phyloP scores from a whole-genome alignment of 2,113 vertebrate genomes.

The Paracanthobrama guichenoti region DNA sequence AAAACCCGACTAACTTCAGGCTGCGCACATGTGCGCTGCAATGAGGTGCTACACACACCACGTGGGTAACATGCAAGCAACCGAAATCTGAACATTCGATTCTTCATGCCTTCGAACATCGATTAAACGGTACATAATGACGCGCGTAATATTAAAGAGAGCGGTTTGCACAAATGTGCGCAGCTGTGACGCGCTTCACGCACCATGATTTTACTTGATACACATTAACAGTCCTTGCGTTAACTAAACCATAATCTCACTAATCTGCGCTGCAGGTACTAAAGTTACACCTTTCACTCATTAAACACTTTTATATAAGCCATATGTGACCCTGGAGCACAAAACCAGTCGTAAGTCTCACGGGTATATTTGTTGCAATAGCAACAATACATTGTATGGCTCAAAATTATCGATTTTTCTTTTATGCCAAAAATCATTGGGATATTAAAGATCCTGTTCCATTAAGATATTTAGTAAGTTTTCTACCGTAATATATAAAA shows the following conservation, averaged over 20 bases:
- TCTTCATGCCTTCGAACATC: not conserved
- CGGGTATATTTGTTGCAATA: no score
- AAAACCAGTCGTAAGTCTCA: no score
- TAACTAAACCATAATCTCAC: not conserved
- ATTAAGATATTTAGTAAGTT: no score
- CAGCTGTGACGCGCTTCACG: not conserved
- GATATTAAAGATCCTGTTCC: no score
- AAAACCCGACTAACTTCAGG: not conserved
- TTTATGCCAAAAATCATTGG: no score
- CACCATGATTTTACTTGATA: not conserved
- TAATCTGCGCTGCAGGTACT: not conserved
- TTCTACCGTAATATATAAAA: no score
- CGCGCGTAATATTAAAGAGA: not conserved
- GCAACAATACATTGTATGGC: no score
- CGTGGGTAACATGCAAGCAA: not conserved
- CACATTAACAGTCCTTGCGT: not conserved
- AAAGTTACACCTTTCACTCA: not conserved
- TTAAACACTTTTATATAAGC: not conserved
- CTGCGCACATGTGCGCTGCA: not conserved
- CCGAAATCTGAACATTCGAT: not conserved
- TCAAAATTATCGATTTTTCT: no score
- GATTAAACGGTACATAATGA: not conserved
- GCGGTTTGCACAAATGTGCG: not conserved
- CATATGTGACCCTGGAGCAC: no score
- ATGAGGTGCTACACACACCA: not conserved